Evolutionary conservation across 2,113 vertebrate genomes (phyloP).

Genomic region (Australoheros scitulus): DNA sequence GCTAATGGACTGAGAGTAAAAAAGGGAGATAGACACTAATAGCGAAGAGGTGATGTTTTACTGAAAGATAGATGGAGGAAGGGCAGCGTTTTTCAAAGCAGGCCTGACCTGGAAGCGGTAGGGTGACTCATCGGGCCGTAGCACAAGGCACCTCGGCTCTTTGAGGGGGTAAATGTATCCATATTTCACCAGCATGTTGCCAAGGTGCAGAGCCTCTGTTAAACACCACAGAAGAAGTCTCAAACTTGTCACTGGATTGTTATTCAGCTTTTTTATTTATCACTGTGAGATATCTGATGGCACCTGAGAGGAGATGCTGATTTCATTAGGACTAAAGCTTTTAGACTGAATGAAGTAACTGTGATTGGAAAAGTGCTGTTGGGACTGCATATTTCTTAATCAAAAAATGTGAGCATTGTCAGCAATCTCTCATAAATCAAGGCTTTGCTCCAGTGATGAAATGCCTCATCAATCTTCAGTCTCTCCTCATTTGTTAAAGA

Average conservation of each 20-base stretch:
- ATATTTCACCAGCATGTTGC: conserved; percentile 83
- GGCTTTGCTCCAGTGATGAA: conserved; percentile 12
- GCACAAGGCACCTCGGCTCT: conserved; percentile 80
- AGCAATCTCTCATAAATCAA: conserved; percentile 16
- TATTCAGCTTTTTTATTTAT: background rate
- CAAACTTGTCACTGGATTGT: background rate
- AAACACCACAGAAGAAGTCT: conserved; percentile 27
- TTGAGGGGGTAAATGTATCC: conserved; percentile 91
- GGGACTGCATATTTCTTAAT: background rate
- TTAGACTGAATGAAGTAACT: background rate
- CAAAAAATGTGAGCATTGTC: background rate
- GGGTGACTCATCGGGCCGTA: conserved; percentile 84
- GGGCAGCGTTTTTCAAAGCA: background rate
- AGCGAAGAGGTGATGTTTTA: background rate
- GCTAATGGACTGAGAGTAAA: conserved; percentile 69
- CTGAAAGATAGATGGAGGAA: background rate
- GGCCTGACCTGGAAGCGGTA: conserved; percentile 91
- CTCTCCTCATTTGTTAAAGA: conserved; percentile 40
- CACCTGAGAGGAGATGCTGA: background rate
- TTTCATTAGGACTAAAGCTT: background rate
- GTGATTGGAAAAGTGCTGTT: background rate
- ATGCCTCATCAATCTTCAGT: conserved; percentile 35
- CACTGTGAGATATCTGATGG: background rate
- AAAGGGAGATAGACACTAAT: background rate
- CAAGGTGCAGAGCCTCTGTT: conserved; percentile 87